phyloP scores from a whole-genome alignment of 2,113 vertebrate genomes.

The Puntigrus tetrazona region DNA sequence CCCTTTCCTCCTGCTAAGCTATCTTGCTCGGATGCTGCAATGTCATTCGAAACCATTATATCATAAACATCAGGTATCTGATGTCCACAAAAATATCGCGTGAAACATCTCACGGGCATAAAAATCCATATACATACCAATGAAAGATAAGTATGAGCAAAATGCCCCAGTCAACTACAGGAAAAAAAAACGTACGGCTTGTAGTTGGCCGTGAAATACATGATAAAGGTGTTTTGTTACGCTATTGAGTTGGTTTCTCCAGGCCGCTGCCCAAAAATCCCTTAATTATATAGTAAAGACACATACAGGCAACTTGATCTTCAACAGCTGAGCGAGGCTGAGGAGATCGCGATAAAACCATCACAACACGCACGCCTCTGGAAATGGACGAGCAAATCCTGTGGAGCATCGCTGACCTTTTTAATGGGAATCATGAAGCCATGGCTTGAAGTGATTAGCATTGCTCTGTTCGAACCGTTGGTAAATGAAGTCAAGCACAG shows the following conservation, averaged over 20 bases:
- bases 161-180: not conserved
- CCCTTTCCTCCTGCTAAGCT: slow-evolving; percentile 56
- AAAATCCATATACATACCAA: slow-evolving; percentile 14
- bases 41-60: slow-evolving; percentile 74
- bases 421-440: not conserved
- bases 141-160: not conserved
- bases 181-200: not conserved
- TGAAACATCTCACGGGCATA: not conserved
- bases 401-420: not conserved
- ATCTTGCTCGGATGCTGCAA: slow-evolving; percentile 61
- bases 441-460: not conserved
- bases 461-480: not conserved
- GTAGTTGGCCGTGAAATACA: slow-evolving; percentile 36
- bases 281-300: slow-evolving; percentile 78
- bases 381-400: not conserved
- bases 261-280: slow-evolving; percentile 65
- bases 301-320: slow-evolving; percentile 72
- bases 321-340: slow-evolving; percentile 65
- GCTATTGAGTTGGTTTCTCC: slow-evolving; percentile 39
- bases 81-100: not conserved
- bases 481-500: not conserved
- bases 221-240: slow-evolving; percentile 47
- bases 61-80: slow-evolving; percentile 66
- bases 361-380: not conserved
- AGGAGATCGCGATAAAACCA: slow-evolving; percentile 61